Evolutionary conservation across 2,797 vertebrate species (phyloP), one percentile per base, ranked within the genome.

Genomic region (Xiphophorus birchmanni): DNA sequence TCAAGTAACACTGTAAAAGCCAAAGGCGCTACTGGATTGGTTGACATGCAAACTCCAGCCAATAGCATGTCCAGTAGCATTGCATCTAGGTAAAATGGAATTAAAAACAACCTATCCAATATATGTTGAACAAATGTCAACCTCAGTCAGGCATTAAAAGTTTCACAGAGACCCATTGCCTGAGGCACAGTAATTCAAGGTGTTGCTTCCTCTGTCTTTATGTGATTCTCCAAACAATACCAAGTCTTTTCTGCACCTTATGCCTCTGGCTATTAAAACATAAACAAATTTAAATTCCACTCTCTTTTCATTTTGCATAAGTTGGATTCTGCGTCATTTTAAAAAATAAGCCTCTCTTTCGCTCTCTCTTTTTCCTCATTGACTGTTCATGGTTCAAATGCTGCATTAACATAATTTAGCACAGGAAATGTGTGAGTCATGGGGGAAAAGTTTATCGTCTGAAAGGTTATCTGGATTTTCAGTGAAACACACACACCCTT

Each of bases 331-430:
- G 29, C 2, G 0, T 77, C 82, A 48, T 74, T 82, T 73, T 9
- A 7, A 21, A 32, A 35, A n/a, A 65, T n/a, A 58, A 17, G 47
- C 13, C 63, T 21, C 17, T 47, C 26, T 18, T 7, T 48, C 17
- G 56, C 73, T 56, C 11, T 60, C 76, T 48, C 73, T 79, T 79
- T 77, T 1, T 60, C 67, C 82, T 84, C 47, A 79, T 81, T 77
- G 80, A 82, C 86, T 83, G 78, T 75, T 73, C 26, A 42, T 80
- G 84, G 76, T 89, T 90, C 84, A 94, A 94, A 93, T 93, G 92
- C 88, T 94, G 90, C 90, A 93, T 94, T 94, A 88, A 80, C 92
- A 95, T 94, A 93, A 93, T 92, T 88, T 89, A 85, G 82, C 82
- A 77, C 10, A 4, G 85, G 77, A 83, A 91, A 87, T 83, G 76